These are phyloP conservation scores for Noctua janthe DNA, from an alignment of 2,888 invertebrate species.

Conservation along the genomic window DNA sequence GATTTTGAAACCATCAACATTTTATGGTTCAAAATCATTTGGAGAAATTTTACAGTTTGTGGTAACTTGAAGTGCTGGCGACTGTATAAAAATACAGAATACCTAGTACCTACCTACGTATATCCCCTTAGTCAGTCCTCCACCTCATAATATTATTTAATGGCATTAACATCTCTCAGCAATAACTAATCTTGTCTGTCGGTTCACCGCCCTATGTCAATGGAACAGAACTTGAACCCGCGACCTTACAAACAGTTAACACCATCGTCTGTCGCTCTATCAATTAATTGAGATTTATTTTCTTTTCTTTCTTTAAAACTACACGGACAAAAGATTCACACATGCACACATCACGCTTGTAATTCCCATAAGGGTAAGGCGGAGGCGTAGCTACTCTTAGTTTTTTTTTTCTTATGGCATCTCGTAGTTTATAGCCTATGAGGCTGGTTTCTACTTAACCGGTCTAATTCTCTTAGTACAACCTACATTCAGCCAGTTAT, in stretches of 20 bases:
- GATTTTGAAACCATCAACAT: too few species aligned
- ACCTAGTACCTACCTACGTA: not conserved
- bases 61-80: too few species aligned
- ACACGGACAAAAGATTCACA: not conserved
- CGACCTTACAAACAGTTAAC: slow-evolving; percentile 61
- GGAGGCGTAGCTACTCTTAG: not conserved
- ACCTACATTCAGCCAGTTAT: not conserved
- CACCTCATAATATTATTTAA: not conserved
- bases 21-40: too few species aligned
- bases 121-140: not conserved
- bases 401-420: too few species aligned
- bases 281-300: slow-evolving; percentile 64
- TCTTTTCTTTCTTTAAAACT: slow-evolving; percentile 21
- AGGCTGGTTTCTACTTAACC: too few species aligned
- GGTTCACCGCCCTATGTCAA: slow-evolving; percentile 54
- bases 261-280: slow-evolving; percentile 51
- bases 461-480: too few species aligned
- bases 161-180: slow-evolving; percentile 36
- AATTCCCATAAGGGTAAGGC: not conserved
- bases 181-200: slow-evolving; percentile 49
- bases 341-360: not conserved
- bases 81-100: not conserved
- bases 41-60: too few species aligned
- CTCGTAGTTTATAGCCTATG: too few species aligned
- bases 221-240: slow-evolving; percentile 54